Base-by-base conservation (phyloP, 64 coral and sea anemone species). In the Pachyseris speciosa region DNA sequence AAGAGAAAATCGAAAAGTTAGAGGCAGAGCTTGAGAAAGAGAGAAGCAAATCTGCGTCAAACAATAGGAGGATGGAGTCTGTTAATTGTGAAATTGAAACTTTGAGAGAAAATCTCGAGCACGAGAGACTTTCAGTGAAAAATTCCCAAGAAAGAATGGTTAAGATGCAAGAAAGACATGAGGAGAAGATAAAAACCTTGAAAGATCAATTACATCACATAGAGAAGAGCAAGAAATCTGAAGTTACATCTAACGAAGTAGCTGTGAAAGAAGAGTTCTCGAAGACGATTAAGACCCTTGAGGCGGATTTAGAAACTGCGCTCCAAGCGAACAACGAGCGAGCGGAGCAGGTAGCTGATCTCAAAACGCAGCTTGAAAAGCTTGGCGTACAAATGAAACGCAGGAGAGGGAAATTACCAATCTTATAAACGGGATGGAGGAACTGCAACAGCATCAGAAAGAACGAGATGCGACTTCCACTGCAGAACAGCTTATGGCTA, bases 1-100 rank as follows among this genome's bases (percentile, higher is more conserved):
- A 97, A 80, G 71, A 87, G 34, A 97, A 93, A 83, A 79, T 97
- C 10, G 63, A 79, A 57, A 86, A 93, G 50, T 37, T 97, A 13
- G 26, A 93, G 47, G 17, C 27, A 42, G 85, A 97, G 47, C 86
- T 97, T 15, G 78, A 60, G 37, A 66, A 74, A 48, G 63, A 64
- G 15, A 89, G 88, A 57, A 87, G 89, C 39, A 81, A 97, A 50
- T 66, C 84, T 5, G 72, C 67, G 17, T 17, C 92, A 22, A 97
- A 93, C 34, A 84, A 24, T 31, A 97, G 77, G 32, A 83, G 90
- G 47, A 42, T 97, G 0, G 91, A 97, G 38, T 97, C 95, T 16
- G 22, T 90, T 10, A 90, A 37, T 69, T 64, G 81, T 4, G 95
- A 97, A 64, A 94, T 86, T 47, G 85, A 93, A 77, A 83, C 89